phyloP scores from a whole-genome alignment of 2,113 vertebrate species.

The Aplodontia rufa region DNA sequence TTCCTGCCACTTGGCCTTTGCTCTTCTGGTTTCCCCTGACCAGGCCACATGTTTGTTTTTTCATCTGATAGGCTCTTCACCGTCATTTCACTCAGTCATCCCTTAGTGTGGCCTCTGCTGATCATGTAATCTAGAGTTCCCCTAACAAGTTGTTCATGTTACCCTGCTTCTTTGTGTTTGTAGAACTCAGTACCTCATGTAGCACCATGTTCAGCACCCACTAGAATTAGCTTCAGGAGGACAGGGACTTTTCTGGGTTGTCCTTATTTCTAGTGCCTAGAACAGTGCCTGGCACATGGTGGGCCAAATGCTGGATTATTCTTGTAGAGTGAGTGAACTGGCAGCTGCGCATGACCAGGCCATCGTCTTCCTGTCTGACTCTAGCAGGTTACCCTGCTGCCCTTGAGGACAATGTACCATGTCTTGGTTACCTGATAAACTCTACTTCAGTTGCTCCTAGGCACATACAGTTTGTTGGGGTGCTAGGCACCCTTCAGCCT shows the following conservation, averaged over 20 bases:
- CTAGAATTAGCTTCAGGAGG: not conserved
- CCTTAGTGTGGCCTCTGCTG: too few species aligned
- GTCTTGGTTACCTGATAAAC: not conserved
- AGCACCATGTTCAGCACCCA: too few species aligned
- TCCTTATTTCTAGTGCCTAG: too few species aligned
- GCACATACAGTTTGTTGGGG: not conserved
- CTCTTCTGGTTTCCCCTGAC: not conserved
- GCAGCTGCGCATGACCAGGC: too few species aligned
- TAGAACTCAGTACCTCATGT: too few species aligned
- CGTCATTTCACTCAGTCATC: too few species aligned
- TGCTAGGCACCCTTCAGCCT: not conserved
- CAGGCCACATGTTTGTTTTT: too few species aligned
- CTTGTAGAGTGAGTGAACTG: too few species aligned
- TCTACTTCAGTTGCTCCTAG: not conserved
- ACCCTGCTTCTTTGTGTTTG: not conserved
- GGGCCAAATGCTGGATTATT: not conserved
- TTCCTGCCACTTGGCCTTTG: not conserved
- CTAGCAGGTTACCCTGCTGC: not conserved
- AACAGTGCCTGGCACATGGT: too few species aligned
- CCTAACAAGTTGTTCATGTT: fast-evolving
- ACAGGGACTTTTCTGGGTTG: too few species aligned
- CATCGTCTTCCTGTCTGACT: too few species aligned
- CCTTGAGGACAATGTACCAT: fast-evolving
- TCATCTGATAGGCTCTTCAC: not conserved
- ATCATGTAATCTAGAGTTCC: not conserved